Evolutionary conservation across 2,113 vertebrate genomes (phyloP).

Genomic region (Calidris pugnax): DNA sequence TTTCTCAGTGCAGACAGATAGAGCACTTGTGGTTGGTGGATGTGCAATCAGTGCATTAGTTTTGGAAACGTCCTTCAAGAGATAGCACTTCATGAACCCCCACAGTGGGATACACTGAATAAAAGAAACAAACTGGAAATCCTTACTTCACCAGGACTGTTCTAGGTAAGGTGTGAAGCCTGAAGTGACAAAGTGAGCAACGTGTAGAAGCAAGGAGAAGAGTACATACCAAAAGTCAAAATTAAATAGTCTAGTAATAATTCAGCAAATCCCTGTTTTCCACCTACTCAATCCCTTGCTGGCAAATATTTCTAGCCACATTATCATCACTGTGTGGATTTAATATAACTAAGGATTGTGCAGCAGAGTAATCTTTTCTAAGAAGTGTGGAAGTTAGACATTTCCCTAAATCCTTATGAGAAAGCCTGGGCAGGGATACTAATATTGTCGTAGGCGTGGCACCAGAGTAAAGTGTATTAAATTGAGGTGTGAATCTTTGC

Average conservation of each 20-base stretch:
- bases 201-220: neutral
- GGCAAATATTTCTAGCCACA: constrained; percentile 18
- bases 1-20: neutral
- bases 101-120: neutral
- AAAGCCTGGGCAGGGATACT: neutral
- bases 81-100: neutral
- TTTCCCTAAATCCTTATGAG: neutral
- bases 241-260: constrained; percentile 22
- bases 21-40: neutral
- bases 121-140: neutral
- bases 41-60: neutral
- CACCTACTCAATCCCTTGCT: constrained; percentile 2
- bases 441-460: neutral
- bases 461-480: neutral
- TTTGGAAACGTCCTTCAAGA: neutral
- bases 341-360: neutral
- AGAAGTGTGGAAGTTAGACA: neutral
- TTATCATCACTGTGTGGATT: neutral
- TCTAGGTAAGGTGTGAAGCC: neutral
- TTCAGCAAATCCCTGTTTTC: neutral
- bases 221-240: neutral
- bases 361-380: neutral
- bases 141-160: neutral
- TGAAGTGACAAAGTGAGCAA: neutral
- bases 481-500: neutral